Evolutionary conservation across 2,797 vertebrate species (phyloP).

Genomic region (Liasis olivaceus): DNA sequence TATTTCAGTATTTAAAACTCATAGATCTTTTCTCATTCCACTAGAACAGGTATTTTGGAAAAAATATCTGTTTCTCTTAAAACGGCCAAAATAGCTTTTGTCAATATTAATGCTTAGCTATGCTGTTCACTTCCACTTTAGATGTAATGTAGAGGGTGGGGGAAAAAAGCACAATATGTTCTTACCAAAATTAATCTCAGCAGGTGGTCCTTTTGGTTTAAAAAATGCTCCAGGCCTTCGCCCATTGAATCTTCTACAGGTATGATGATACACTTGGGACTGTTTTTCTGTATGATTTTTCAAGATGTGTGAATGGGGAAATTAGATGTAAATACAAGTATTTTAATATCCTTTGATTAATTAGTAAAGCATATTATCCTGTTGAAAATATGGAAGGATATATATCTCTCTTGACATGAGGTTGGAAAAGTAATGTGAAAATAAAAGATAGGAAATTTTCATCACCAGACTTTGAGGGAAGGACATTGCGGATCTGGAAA

Average conservation of each 20-base stretch:
- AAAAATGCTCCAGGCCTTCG: constrained; percentile 89
- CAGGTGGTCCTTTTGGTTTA: constrained; percentile 88
- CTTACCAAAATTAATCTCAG: constrained; percentile 59
- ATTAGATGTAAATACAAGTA: neutral
- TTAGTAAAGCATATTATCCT: constrained; percentile 2
- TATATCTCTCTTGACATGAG: neutral
- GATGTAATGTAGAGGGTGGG: neutral
- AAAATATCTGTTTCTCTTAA: neutral
- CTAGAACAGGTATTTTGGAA: neutral
- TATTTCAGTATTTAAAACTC: neutral
- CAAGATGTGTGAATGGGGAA: neutral
- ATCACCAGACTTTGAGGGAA: neutral
- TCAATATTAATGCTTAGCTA: neutral
- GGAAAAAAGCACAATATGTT: neutral
- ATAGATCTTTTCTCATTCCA: neutral
- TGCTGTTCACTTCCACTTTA: neutral
- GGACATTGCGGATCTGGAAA: neutral
- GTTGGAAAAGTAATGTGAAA: neutral
- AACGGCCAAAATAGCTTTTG: neutral
- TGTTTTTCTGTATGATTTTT: constrained; percentile 28
- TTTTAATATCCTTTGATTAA: constrained; percentile 12
- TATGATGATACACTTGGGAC: constrained; percentile 67
- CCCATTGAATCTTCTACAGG: constrained; percentile 95
- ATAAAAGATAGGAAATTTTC: neutral
- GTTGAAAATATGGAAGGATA: neutral